Conservation (phyloP, 2,113 vertebrate species). For the Xenus cinereus region DNA sequence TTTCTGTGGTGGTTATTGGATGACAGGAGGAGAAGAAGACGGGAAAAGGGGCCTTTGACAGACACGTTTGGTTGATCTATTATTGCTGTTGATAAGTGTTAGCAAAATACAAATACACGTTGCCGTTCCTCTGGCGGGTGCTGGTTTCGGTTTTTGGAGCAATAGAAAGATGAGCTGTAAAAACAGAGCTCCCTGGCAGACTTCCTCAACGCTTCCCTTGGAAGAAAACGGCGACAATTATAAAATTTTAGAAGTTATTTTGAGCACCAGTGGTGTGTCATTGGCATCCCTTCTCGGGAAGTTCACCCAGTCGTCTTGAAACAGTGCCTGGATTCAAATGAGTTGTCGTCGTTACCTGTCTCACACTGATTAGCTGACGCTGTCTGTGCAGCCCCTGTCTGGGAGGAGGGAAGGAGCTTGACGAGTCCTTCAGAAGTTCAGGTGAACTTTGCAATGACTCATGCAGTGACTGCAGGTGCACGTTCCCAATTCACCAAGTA, state of each 20-base stretch:
- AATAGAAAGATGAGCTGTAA: background rate
- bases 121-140: background rate
- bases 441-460: background rate
- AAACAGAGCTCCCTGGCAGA: background rate
- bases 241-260: conserved; percentile 14
- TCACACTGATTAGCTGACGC: background rate
- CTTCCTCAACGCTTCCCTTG: conserved; percentile 4
- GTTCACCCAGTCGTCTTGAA: background rate
- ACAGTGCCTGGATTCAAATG: background rate
- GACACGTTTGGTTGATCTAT: background rate
- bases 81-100: background rate
- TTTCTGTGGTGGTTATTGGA: background rate
- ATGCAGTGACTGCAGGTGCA: background rate
- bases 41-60: background rate
- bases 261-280: background rate
- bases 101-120: background rate
- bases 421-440: background rate
- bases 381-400: background rate
- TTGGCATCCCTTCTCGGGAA: background rate
- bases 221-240: conserved; percentile 31
- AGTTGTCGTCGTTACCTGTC: background rate
- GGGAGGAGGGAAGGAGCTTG: background rate
- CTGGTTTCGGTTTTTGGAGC: conserved; percentile 9
- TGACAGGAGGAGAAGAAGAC: background rate
- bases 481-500: background rate